Evolutionary conservation across 2,888 invertebrate species (phyloP).

Genomic region (Drosophila differens): DNA sequence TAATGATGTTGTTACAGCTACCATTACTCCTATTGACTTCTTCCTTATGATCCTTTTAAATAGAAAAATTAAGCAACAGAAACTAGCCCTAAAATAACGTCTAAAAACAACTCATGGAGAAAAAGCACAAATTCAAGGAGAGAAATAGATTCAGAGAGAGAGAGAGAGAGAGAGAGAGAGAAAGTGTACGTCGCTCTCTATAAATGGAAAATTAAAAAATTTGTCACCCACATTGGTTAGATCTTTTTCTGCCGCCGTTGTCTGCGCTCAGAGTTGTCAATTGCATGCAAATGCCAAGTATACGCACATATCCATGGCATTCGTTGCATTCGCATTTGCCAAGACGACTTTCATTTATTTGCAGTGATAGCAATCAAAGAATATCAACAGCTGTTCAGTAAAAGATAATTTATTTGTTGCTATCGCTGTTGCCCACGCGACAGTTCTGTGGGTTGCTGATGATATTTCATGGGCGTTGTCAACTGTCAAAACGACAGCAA

Average conservation of each 20-base stretch:
- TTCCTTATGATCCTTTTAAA: background rate
- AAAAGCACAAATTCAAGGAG: slow-evolving; percentile 3
- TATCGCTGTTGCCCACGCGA: slow-evolving; percentile 12
- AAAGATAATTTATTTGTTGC: slow-evolving; percentile 56
- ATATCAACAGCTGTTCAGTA: slow-evolving; percentile 57
- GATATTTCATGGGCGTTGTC: slow-evolving; percentile 37
- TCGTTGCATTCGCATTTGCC: slow-evolving; percentile 10
- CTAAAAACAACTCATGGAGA: slow-evolving; percentile 9
- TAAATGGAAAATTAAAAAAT: slow-evolving; percentile 47
- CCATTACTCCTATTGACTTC: background rate
- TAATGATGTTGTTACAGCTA: background rate
- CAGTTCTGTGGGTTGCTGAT: slow-evolving; percentile 20
- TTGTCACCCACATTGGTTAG: slow-evolving; percentile 35
- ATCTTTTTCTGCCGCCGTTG: slow-evolving; percentile 25
- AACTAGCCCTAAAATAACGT: background rate
- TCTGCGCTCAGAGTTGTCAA: slow-evolving; percentile 34
- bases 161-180: background rate
- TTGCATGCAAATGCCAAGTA: slow-evolving; percentile 38
- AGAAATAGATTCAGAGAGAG: background rate
- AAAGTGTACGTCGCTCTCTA: background rate
- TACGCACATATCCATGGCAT: slow-evolving; percentile 10
- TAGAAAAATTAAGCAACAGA: slow-evolving; percentile 8
- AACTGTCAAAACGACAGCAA: slow-evolving; percentile 20
- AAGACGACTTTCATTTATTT: slow-evolving; percentile 24
- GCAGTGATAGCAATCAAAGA: slow-evolving; percentile 56